Evolutionary conservation across 2,888 invertebrate species (phyloP).

Genomic region (Noctuana brunneofusca): DNA sequence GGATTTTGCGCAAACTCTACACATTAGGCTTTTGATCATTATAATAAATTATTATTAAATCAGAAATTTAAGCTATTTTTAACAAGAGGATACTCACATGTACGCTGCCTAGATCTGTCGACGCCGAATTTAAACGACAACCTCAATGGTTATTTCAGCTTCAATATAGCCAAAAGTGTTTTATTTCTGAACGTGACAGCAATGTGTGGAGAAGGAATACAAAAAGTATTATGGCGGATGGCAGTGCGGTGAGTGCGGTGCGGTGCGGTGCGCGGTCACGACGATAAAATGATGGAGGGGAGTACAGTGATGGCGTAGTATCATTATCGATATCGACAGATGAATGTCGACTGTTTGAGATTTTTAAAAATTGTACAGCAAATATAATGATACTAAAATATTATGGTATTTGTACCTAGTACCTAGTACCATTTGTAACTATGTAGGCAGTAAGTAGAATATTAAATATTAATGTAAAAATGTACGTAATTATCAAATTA

Average conservation of each 20-base stretch:
- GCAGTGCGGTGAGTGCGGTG: no score
- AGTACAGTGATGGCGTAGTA: constrained; percentile 42
- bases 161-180: constrained; percentile 30
- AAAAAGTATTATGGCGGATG: constrained; percentile 53
- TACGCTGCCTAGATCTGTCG: not conserved
- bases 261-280: constrained; percentile 27
- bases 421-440: not conserved
- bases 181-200: constrained; percentile 51
- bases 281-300: no score
- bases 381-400: not conserved
- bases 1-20: not conserved
- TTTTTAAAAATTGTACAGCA: not conserved
- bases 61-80: no score
- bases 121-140: not conserved
- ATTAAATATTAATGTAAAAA: no score
- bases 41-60: no score
- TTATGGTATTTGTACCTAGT: not conserved
- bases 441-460: no score
- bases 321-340: constrained; percentile 5
- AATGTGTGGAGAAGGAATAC: constrained; percentile 46
- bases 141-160: not conserved
- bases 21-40: not conserved
- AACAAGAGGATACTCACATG: not conserved
- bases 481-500: no score
- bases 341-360: not conserved